Evolutionary conservation across 64 coral and sea anemone genomes (phyloP).

Genomic region (Stichodactyla mertensii): DNA sequence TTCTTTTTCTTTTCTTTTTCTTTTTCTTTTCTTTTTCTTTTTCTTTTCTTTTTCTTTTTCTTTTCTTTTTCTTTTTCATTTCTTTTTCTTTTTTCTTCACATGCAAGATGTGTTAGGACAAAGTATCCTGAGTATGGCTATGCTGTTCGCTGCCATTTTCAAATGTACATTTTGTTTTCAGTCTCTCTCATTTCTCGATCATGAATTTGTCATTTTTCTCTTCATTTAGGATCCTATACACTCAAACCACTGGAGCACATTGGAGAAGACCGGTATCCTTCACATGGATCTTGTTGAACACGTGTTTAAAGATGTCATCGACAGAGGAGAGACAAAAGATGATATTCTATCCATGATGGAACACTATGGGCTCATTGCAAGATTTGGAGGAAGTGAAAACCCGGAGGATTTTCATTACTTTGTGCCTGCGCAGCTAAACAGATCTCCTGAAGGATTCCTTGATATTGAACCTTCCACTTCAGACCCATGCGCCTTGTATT

Average conservation of each 20-base stretch:
- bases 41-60: too few species aligned
- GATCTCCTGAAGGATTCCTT: constrained; percentile 21
- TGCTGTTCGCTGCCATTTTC: too few species aligned
- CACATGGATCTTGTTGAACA: constrained; percentile 38
- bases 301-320: constrained; percentile 24
- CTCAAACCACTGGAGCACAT: constrained; percentile 16
- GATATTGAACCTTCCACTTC: constrained; percentile 8
- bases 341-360: constrained; percentile 59
- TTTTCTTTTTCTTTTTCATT: too few species aligned
- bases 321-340: constrained; percentile 8
- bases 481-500: constrained; percentile 39
- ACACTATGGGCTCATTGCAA: constrained; percentile 43
- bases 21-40: too few species aligned
- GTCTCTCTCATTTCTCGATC: too few species aligned
- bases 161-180: too few species aligned
- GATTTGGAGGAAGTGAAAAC: background rate
- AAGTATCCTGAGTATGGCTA: too few species aligned
- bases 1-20: too few species aligned
- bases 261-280: constrained; percentile 44
- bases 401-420: constrained; percentile 1
- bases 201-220: background rate
- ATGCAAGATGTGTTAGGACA: too few species aligned
- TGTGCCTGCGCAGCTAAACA: constrained; percentile 40
- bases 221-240: constrained; percentile 22
- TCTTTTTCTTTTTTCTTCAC: too few species aligned